These are phyloP conservation scores for Gymnothorax reevesii DNA, from an alignment of 2,797 vertebrate species.

Conservation along the genomic window DNA sequence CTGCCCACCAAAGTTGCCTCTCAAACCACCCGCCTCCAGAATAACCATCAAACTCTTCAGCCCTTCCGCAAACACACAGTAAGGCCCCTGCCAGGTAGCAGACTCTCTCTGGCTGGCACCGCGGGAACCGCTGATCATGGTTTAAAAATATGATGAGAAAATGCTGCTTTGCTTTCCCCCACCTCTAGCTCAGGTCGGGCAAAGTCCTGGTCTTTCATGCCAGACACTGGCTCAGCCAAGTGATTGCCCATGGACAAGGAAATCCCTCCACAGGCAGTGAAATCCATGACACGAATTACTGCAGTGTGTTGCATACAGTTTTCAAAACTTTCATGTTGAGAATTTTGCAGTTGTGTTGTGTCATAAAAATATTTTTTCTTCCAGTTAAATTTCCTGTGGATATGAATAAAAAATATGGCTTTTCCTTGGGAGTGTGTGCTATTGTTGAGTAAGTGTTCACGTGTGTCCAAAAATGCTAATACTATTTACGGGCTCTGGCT, in stretches of 20 bases:
- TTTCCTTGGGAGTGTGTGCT: conserved; percentile 55
- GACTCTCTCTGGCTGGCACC: conserved; percentile 20
- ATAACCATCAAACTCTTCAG: conserved; percentile 21
- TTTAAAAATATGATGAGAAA: conserved; percentile 36
- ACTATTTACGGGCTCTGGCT: neutral
- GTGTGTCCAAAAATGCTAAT: neutral
- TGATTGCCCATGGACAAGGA: conserved; percentile 53
- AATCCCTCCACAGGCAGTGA: conserved; percentile 56
- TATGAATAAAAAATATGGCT: conserved; percentile 72
- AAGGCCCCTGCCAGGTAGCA: neutral
- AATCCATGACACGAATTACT: conserved; percentile 52
- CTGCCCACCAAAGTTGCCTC: conserved; percentile 41
- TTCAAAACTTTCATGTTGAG: conserved; percentile 51
- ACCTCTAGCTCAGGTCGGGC: conserved; percentile 44
- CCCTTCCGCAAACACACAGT: conserved; percentile 19
- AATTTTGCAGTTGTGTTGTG: conserved; percentile 63
- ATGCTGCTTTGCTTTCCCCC: conserved; percentile 39
- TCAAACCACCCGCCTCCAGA: conserved; percentile 34
- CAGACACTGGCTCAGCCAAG: conserved; percentile 51
- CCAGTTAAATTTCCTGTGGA: conserved; percentile 74
- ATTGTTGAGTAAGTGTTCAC: neutral
- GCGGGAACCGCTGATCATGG: conserved; percentile 39
- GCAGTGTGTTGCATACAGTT: conserved; percentile 64
- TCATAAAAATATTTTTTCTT: conserved; percentile 58
- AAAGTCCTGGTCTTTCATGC: conserved; percentile 25